Percentiles rank a stretch among this genome's conserved stretches.
Evolutionary conservation across 2,888 invertebrate genomes (phyloP).

Genomic region (Clepsis dumicolana): DNA sequence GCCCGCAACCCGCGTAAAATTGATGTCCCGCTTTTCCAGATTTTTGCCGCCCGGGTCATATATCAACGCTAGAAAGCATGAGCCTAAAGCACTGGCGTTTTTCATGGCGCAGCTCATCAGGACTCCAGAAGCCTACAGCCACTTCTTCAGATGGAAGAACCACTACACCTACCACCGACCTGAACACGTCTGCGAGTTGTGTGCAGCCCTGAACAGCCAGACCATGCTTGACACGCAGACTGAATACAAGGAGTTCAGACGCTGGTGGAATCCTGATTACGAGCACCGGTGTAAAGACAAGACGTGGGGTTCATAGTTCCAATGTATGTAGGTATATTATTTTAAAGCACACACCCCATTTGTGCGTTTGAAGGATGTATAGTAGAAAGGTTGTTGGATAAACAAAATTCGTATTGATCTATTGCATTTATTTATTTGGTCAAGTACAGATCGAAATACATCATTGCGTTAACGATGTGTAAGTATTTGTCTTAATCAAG

Average conservation of each 20-base stretch:
- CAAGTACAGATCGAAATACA: no score
- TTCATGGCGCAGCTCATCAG: conserved; percentile 20
- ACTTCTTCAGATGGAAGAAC: conserved; percentile 27
- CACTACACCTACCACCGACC: not conserved
- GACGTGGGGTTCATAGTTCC: conserved; percentile 1
- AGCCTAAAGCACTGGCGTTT: conserved; percentile 8
- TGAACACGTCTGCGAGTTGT: not conserved
- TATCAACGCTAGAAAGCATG: conserved; percentile 3
- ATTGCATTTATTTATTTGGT: no score
- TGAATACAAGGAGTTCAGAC: not conserved
- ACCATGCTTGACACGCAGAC: not conserved
- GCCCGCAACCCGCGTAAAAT: no score
- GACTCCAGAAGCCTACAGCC: not conserved
- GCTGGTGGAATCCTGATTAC: conserved; percentile 5
- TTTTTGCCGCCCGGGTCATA: conserved; percentile 24
- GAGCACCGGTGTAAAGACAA: not conserved
- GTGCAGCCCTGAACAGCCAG: conserved; percentile 1
- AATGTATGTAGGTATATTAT: no score
- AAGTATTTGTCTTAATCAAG: no score
- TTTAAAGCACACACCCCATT: no score
- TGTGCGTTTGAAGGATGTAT: no score
- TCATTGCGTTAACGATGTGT: no score
- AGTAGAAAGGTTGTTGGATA: no score
- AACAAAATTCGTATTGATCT: no score
- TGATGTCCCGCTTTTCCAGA: not conserved